A percentile compares a stretch with the other conserved stretches of the same genome.
phyloP scores from a whole-genome alignment of 2,113 vertebrate species.

The Corvus hawaiiensis region DNA sequence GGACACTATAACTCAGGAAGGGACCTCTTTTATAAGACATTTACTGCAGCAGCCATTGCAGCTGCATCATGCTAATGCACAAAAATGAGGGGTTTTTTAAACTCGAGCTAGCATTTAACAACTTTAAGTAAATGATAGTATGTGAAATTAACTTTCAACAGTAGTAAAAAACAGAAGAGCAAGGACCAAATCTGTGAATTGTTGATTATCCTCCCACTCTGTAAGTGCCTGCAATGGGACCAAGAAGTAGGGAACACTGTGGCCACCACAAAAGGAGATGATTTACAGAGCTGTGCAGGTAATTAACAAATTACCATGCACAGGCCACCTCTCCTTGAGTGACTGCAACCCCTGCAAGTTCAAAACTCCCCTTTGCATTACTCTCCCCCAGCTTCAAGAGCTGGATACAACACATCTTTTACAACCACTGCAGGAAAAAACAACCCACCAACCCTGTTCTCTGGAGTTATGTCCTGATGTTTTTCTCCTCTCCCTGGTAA shows the following conservation, averaged over 20 bases:
- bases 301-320: neutral
- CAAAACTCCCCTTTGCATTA: neutral
- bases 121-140: slow-evolving; percentile 27
- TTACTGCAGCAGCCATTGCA: slow-evolving; percentile 2
- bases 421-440: neutral
- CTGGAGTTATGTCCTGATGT: neutral
- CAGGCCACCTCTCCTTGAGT: neutral
- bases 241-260: neutral
- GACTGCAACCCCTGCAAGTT: neutral
- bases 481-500: neutral
- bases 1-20: slow-evolving; percentile 21
- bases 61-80: neutral
- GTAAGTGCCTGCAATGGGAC: neutral
- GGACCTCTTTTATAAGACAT: neutral
- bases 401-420: neutral
- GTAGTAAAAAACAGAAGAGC: neutral
- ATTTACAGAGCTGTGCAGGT: neutral
- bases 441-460: neutral
- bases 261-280: neutral
- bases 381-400: neutral
- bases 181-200: neutral
- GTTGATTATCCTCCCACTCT: neutral
- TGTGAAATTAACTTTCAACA: slow-evolving; percentile 40
- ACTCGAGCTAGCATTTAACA: slow-evolving; percentile 17
- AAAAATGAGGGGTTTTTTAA: neutral